A percentile compares a stretch with the other conserved stretches of the same genome.
These are phyloP conservation scores for Batillaria attramentaria DNA, from an alignment of 1,140 invertebrate species.

Conservation along the genomic window DNA sequence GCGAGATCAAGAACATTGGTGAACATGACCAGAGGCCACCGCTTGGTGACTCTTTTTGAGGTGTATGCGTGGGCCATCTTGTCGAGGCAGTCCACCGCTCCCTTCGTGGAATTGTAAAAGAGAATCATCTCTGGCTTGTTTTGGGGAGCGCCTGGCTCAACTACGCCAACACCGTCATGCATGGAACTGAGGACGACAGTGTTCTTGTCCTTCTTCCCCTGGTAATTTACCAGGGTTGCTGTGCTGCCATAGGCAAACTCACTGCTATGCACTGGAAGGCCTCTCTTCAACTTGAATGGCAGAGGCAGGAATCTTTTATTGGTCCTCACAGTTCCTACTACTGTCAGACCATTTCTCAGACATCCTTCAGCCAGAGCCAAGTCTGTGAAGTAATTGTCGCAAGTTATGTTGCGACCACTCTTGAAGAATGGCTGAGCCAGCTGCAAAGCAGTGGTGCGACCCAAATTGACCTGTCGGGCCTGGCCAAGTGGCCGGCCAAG, in stretches of 20 bases:
- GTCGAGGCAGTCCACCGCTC: constrained; percentile 70
- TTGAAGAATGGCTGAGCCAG: constrained; percentile 18
- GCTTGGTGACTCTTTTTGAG: constrained; percentile 38
- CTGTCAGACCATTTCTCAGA: constrained; percentile 18
- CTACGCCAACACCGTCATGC: neutral
- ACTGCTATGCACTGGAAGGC: constrained; percentile 10
- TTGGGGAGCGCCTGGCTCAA: neutral
- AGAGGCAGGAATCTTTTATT: constrained; percentile 31
- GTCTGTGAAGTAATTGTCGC: constrained; percentile 40
- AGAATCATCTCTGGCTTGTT: constrained; percentile 67
- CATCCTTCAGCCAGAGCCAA: constrained; percentile 24
- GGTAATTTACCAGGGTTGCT: constrained; percentile 59
- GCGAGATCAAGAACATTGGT: constrained; percentile 51
- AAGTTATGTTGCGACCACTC: constrained; percentile 37
- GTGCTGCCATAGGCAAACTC: constrained; percentile 42
- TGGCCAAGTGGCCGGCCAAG: constrained; percentile 26
- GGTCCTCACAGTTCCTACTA: too few species aligned
- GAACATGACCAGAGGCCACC: constrained; percentile 52
- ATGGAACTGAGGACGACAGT: constrained; percentile 62
- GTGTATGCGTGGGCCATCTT: constrained; percentile 37
- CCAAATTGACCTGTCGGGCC: neutral
- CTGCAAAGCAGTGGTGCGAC: constrained; percentile 18
- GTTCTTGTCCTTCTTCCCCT: constrained; percentile 62
- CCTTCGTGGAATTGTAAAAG: constrained; percentile 72
- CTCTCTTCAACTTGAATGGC: constrained; percentile 17